Evolutionary conservation across 2,113 vertebrate genomes (phyloP).

Genomic region (Sturnus vulgaris): DNA sequence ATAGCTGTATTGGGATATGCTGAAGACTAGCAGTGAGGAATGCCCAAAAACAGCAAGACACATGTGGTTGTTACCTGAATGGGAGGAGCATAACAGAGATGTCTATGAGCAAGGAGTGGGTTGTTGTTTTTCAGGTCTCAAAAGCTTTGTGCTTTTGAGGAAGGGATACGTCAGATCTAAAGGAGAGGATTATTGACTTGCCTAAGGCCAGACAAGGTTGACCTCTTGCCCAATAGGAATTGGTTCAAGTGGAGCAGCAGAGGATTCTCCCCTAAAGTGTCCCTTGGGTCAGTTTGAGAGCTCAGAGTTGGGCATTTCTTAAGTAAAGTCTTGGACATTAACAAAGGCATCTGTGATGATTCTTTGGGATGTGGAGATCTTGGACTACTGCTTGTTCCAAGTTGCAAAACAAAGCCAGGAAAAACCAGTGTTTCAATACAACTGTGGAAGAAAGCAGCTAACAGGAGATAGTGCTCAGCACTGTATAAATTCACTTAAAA

Average conservation of each 20-base stretch:
- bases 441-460: not conserved
- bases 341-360: not conserved
- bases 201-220: not conserved
- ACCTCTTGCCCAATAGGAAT: not conserved
- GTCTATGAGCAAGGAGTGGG: not conserved
- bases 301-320: not conserved
- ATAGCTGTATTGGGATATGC: not conserved
- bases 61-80: not conserved
- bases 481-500: not conserved
- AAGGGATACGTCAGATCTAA: not conserved
- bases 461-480: not conserved
- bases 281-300: not conserved
- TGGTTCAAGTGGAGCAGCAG: not conserved
- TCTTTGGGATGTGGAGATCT: not conserved
- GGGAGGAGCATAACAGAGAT: not conserved
- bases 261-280: not conserved
- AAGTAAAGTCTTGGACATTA: not conserved
- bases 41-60: not conserved
- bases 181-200: not conserved
- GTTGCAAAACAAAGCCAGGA: not conserved
- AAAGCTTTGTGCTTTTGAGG: not conserved
- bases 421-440: not conserved
- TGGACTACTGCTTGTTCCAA: not conserved
- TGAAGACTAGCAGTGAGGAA: not conserved
- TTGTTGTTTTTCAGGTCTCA: not conserved